phyloP scores from a whole-genome alignment of 23 tunicate species.

The Halocynthia roretzi region DNA sequence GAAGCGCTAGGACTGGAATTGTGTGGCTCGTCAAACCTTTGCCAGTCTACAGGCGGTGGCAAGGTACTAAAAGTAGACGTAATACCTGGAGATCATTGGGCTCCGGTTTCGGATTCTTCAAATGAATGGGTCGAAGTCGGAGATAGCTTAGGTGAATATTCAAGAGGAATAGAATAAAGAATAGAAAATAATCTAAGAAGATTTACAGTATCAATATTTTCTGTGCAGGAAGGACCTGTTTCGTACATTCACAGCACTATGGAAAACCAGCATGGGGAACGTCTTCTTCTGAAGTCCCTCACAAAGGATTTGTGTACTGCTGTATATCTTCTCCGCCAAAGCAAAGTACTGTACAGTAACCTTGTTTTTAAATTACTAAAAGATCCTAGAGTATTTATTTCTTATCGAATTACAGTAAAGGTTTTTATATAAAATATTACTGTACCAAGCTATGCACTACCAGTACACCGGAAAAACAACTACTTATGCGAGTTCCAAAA shows the following conservation, averaged over 20 bases:
- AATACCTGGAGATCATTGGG: constrained; percentile 25
- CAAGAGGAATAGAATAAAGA: not conserved
- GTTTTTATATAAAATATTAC: too few relatives aligned
- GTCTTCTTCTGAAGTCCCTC: not conserved
- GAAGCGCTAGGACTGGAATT: not conserved
- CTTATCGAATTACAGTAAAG: too few relatives aligned
- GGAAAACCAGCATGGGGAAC: constrained; percentile 16
- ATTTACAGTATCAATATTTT: not conserved
- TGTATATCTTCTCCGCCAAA: not conserved
- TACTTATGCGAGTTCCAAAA: constrained; percentile 9
- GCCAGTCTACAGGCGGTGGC: not conserved
- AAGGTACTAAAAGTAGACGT: not conserved
- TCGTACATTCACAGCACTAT: not conserved
- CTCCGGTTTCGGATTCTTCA: constrained; percentile 1
- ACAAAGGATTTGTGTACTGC: constrained; percentile 19
- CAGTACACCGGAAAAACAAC: constrained; percentile 17
- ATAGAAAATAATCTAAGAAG: not conserved
- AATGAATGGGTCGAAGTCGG: constrained; percentile 17
- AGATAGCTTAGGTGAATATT: not conserved
- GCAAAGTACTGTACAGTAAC: not conserved
- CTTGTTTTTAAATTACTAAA: too few relatives aligned
- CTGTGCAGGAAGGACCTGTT: not conserved
- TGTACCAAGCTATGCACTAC: not conserved
- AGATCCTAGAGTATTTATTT: too few relatives aligned
- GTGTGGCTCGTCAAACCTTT: not conserved